Conservation (phyloP, 1,140 invertebrate genomes). For the Pachypsylla venusta region DNA sequence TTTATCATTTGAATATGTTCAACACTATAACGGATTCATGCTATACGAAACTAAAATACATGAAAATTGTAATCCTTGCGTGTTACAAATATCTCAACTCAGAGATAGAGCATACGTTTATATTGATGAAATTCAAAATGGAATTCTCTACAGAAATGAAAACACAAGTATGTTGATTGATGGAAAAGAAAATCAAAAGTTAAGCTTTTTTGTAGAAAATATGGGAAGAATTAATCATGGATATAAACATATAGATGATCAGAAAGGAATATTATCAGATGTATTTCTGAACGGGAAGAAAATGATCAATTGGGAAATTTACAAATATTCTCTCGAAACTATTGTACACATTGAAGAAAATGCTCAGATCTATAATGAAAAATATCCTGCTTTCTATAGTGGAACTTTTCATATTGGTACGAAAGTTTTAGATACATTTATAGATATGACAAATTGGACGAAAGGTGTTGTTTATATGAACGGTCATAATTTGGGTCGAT, state of each 20-base stretch:
- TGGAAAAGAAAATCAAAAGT: too few relatives aligned
- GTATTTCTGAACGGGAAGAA: neutral
- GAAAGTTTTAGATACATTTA: neutral
- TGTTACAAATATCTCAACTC: conserved; percentile 23
- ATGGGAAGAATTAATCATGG: conserved; percentile 66
- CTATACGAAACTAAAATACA: conserved; percentile 51
- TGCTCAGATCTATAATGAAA: neutral
- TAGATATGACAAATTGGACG: neutral
- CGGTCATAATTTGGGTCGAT: neutral
- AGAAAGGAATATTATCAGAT: conserved; percentile 31
- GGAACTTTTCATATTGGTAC: neutral
- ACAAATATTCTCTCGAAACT: neutral
- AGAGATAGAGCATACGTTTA: conserved; percentile 57
- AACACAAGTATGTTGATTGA: too few relatives aligned
- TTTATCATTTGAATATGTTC: conserved; percentile 43
- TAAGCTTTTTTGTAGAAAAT: conserved; percentile 65
- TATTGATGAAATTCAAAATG: too few relatives aligned
- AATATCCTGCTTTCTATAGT: neutral
- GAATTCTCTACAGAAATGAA: too few relatives aligned
- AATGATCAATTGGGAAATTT: neutral
- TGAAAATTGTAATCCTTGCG: conserved; percentile 25
- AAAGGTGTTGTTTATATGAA: neutral
- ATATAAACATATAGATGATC: conserved; percentile 43
- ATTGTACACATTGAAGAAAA: neutral
- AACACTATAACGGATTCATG: conserved; percentile 45